phyloP scores from a whole-genome alignment of 2,888 invertebrate genomes.

The Acanthoscelides obtectus region DNA sequence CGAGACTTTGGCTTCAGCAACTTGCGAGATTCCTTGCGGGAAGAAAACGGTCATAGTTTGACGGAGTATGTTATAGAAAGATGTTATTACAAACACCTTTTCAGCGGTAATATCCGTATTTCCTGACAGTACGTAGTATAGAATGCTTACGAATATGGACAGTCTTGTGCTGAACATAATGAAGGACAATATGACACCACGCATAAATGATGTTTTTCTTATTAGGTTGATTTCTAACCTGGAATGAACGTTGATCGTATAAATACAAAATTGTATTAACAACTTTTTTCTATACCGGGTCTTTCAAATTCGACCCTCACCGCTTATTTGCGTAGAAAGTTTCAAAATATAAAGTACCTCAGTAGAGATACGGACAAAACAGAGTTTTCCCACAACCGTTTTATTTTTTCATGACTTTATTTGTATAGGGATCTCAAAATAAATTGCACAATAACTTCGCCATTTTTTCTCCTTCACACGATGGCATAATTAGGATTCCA shows the following conservation, averaged over 20 bases:
- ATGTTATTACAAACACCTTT: constrained; percentile 67
- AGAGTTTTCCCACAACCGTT: too few species aligned
- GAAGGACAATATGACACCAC: constrained; percentile 54
- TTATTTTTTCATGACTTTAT: too few species aligned
- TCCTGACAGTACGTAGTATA: constrained; percentile 58
- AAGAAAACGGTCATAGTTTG: constrained; percentile 71
- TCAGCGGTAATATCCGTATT: constrained; percentile 59
- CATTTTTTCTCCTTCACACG: too few species aligned
- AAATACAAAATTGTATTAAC: too few species aligned
- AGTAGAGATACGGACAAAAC: too few species aligned
- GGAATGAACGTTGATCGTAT: constrained; percentile 36
- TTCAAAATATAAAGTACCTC: too few species aligned
- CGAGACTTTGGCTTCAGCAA: constrained; percentile 47
- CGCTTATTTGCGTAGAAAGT: too few species aligned
- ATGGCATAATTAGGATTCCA: too few species aligned
- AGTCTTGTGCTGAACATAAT: constrained; percentile 68
- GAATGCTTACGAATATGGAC: constrained; percentile 65
- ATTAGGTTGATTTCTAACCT: constrained; percentile 50
- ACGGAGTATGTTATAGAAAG: constrained; percentile 69
- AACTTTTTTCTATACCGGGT: too few species aligned
- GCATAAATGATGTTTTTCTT: constrained; percentile 50
- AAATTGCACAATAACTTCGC: too few species aligned
- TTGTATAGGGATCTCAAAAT: too few species aligned
- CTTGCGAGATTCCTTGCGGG: constrained; percentile 64
- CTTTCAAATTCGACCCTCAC: too few species aligned